Percentiles rank a stretch among this genome's conserved stretches.
These are phyloP conservation scores for Perccottus glenii DNA, from an alignment of 2,113 vertebrate species.

Conservation along the genomic window DNA sequence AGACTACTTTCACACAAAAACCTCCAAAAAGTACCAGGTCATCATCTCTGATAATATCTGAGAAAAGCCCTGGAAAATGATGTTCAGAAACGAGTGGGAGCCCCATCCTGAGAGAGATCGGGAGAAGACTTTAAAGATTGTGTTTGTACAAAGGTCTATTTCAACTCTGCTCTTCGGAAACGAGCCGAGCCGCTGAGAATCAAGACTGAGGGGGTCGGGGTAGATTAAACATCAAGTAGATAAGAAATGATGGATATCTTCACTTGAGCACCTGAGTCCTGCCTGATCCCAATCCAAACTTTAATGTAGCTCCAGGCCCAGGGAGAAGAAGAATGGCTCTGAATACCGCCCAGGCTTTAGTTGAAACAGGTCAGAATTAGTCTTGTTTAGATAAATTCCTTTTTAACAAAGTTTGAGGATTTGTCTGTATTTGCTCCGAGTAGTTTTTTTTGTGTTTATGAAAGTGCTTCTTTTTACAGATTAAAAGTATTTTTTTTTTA, in stretches of 20 bases:
- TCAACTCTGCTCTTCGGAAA: slow-evolving; percentile 11
- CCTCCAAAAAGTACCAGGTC: background rate
- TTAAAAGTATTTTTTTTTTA: no score
- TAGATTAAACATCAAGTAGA: slow-evolving; percentile 59
- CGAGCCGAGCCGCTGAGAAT: background rate
- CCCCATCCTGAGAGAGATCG: slow-evolving; percentile 29
- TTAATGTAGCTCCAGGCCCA: slow-evolving; percentile 23
- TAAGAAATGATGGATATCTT: slow-evolving; percentile 52
- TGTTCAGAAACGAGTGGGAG: slow-evolving; percentile 47
- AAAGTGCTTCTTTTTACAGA: no score
- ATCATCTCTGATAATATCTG: background rate
- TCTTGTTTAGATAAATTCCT: background rate
- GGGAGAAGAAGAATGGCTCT: background rate
- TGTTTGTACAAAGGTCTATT: slow-evolving; percentile 32
- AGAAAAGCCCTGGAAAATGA: slow-evolving; percentile 15
- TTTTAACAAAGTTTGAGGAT: no score
- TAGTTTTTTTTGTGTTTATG: no score
- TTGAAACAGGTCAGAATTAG: background rate
- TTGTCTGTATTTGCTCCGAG: no score
- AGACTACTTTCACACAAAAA: background rate
- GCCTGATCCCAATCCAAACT: slow-evolving; percentile 37
- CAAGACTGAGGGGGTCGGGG: slow-evolving; percentile 12
- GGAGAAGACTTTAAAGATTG: slow-evolving; percentile 31
- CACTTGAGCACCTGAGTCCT: slow-evolving; percentile 36
- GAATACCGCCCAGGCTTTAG: background rate